Evolutionary conservation across 2,888 invertebrate species (phyloP), one percentile per base, ranked within the genome.

Genomic region (Cyaniris semiargus): DNA sequence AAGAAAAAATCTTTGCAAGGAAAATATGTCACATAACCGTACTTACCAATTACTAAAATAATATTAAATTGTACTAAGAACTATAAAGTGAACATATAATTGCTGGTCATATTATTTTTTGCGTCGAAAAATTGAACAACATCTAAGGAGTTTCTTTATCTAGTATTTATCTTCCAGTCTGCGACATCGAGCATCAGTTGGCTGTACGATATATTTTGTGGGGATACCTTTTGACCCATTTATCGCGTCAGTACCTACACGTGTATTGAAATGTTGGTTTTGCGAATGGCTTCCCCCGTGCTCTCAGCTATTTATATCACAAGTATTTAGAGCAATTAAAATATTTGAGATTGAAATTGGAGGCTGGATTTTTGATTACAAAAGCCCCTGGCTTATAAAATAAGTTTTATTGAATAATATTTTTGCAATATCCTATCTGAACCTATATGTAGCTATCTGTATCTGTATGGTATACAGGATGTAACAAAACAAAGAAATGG

Each of bases 161-260:
- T 80, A 75, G 58, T 60, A 60, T 60, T 60, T 60, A 60, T 60
- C 2, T 78, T 76, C 70, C 77, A 77, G 78, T 77, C 76, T 79
- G 78, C 53, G 75, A 38, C n/a, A 58, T 60, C 71, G 70, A 21
- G 48, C 56, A 27, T 74, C 70, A 48, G 76, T 78, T 76, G 77
- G 77, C 75, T 78, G 77, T 78, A 72, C 78, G 75, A 80, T 81
- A 80, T 81, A 78, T 80, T 80, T 79, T 80, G 53, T 76, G 82
- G 72, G 82, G 72, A 66, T 48, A 53, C 70, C 70, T 70, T 76
- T 78, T 78, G 78, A 76, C 78, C 78, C 78, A 78, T 76, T 78
- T 78, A 75, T 53, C 34, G 44, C 66, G 70, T 70, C 48, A 44
- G 18, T 66, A 70, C 44, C 18, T 48, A 27, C 66, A 66, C 27